Conservation (phyloP, 2,797 vertebrate species). For the Eulemur rubriventer region DNA sequence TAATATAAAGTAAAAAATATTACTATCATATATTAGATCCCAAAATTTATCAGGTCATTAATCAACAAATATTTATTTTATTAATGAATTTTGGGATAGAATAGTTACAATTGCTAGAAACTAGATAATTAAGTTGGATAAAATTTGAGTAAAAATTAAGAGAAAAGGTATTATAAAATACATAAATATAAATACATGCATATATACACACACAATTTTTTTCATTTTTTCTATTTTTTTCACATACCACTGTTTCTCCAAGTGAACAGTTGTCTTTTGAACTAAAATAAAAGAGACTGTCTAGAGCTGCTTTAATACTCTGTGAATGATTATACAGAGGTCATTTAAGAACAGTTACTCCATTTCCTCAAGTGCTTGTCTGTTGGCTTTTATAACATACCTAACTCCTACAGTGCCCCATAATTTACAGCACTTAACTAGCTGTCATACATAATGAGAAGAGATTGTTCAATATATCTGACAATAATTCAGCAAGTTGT, state of each 20-base stretch:
- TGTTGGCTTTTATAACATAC: constrained; percentile 25
- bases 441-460: constrained; percentile 65
- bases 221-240: not conserved
- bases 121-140: not conserved
- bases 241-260: not conserved
- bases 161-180: not conserved
- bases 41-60: not conserved
- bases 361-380: not conserved
- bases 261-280: not conserved
- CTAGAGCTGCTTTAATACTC: not conserved
- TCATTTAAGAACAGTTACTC: constrained; percentile 7
- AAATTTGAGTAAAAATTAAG: not conserved
- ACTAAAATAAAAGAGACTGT: not conserved
- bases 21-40: not conserved
- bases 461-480: constrained; percentile 56
- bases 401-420: not conserved
- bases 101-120: not conserved
- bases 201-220: not conserved
- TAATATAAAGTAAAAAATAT: not conserved
- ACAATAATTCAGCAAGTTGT: constrained; percentile 72
- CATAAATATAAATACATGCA: not conserved
- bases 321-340: constrained; percentile 19
- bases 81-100: not conserved
- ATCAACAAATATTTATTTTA: not conserved
- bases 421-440: constrained; percentile 75